Evolutionary conservation across 2,797 vertebrate genomes (phyloP).

Genomic region (Lepus townsendii): DNA sequence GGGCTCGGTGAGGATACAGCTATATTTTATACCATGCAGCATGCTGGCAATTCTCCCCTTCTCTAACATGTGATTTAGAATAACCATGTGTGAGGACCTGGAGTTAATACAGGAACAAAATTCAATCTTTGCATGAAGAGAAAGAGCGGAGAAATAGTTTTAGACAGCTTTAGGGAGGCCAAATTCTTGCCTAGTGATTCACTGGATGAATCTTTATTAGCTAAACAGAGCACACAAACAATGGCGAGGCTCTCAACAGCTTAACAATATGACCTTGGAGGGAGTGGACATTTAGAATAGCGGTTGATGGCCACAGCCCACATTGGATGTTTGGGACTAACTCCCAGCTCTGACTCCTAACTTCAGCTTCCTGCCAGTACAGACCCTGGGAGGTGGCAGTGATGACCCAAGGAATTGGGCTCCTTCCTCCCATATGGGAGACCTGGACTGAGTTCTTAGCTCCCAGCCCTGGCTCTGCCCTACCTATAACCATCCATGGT

Average conservation of each 20-base stretch:
- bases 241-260: background rate
- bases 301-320: no score
- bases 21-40: constrained; percentile 27
- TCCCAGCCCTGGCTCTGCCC: no score
- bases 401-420: no score
- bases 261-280: background rate
- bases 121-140: constrained; percentile 18
- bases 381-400: no score
- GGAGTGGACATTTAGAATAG: no score
- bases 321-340: no score
- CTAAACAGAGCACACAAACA: background rate
- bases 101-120: background rate
- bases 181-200: constrained; percentile 24
- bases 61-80: constrained; percentile 9
- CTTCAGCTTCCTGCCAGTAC: no score
- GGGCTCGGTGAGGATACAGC: background rate
- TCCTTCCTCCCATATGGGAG: no score
- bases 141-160: background rate
- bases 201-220: background rate
- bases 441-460: no score
- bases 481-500: no score
- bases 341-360: no score
- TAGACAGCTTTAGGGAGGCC: background rate
- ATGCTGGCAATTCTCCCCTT: constrained; percentile 30
- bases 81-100: background rate